Evolutionary conservation across 2,113 vertebrate species (phyloP).

Genomic region (Archilochus colubris): DNA sequence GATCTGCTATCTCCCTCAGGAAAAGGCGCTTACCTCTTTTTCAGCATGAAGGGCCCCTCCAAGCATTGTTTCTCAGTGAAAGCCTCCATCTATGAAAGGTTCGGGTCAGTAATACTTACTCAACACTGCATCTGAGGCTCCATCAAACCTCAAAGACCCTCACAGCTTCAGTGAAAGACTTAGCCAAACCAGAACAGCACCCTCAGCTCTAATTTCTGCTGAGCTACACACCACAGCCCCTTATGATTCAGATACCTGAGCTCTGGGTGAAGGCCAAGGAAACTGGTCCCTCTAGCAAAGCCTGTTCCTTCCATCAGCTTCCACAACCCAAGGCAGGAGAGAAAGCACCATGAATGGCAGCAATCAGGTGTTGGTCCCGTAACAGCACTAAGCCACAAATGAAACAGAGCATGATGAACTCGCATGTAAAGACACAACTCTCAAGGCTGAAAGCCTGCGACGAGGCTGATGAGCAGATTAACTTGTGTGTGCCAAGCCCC

Average conservation of each 20-base stretch:
- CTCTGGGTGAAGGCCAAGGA: neutral
- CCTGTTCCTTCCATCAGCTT: constrained; percentile 35
- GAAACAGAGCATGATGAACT: neutral
- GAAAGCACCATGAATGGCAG: rapidly evolving
- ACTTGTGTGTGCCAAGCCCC: neutral
- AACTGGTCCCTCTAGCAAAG: constrained; percentile 52
- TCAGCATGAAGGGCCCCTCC: neutral
- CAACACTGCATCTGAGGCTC: neutral
- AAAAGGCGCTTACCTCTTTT: neutral
- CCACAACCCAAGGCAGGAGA: neutral
- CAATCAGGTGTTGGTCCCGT: neutral
- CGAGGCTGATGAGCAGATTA: neutral
- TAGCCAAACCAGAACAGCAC: neutral
- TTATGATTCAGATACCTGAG: neutral
- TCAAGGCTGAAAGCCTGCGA: neutral
- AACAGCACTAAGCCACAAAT: neutral
- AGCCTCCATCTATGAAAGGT: neutral
- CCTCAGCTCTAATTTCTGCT: constrained; percentile 30
- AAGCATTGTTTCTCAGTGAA: neutral
- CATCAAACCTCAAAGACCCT: neutral
- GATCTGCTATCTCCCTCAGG: neutral
- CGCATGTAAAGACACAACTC: neutral
- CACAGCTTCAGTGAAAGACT: neutral
- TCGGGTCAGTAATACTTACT: neutral
- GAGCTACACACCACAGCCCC: neutral